A percentile compares a stretch with the other conserved stretches of the same genome.
phyloP scores from a whole-genome alignment of 1,140 invertebrate genomes.

The Rhyacophila brunnea region DNA sequence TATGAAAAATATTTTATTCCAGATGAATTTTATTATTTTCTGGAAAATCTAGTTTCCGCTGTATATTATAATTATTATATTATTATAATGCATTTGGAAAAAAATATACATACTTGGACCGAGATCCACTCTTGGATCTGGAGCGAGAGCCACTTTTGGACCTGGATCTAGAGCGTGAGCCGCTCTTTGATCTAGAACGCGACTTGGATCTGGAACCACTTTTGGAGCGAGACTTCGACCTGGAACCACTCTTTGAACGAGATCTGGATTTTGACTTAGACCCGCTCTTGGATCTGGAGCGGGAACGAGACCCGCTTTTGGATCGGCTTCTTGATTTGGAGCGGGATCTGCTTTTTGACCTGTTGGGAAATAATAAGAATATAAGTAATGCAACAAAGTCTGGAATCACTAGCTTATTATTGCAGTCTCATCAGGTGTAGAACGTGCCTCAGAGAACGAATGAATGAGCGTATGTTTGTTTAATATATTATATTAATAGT shows the following conservation, averaged over 20 bases:
- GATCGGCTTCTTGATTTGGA: constrained; percentile 37
- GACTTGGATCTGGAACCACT: constrained; percentile 38
- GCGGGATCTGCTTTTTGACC: constrained; percentile 37
- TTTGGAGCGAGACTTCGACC: constrained; percentile 41
- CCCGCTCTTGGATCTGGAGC: constrained; percentile 38
- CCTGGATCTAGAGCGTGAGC: constrained; percentile 40
- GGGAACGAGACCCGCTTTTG: constrained; percentile 40
- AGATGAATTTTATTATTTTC: too few relatives aligned
- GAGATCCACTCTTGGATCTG: constrained; percentile 38
- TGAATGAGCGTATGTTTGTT: too few relatives aligned
- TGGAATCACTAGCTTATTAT: too few relatives aligned
- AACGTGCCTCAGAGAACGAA: not conserved
- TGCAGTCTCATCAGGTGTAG: too few relatives aligned
- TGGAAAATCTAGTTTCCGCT: too few relatives aligned
- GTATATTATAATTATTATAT: too few relatives aligned
- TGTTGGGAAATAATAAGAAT: too few relatives aligned
- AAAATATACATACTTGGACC: constrained; percentile 45
- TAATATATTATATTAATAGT: constrained; percentile 22
- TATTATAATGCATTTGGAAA: too few relatives aligned
- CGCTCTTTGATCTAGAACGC: constrained; percentile 38
- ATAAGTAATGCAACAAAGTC: too few relatives aligned
- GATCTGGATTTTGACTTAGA: constrained; percentile 43
- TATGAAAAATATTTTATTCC: too few relatives aligned
- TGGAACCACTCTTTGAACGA: constrained; percentile 38
- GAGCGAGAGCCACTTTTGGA: constrained; percentile 47